Base-by-base conservation (phyloP, 2,888 invertebrate species). In the Ramazzottius varieornatus region DNA sequence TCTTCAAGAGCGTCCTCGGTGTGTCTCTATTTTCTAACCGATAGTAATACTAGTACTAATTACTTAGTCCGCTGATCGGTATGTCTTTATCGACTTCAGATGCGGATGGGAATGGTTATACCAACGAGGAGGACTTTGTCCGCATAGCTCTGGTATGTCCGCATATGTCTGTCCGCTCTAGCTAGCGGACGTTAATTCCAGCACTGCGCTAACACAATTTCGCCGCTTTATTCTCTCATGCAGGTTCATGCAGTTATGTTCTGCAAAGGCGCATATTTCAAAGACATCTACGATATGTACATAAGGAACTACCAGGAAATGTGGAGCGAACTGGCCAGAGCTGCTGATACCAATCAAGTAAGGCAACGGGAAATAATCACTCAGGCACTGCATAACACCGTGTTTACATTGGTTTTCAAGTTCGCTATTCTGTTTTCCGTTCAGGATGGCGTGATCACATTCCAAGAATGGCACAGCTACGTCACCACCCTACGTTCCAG, bases 1-100 rank as follows among this genome's bases (percentile, higher is more conserved):
- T 54, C 54, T 54, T 16, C 29, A 54, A 54, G 54, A 54, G 24
- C 54, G 54, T 54, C 54, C 54, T 54, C 13, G 54, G 54, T 54
- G 20, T 40, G 20, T 13, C 20, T 20, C 8, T 40, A 40, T 40
- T 13, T 20, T n/a, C n/a, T n/a, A n/a, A n/a, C n/a, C n/a, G n/a
- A n/a, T n/a, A n/a, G n/a, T n/a, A n/a, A n/a, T n/a, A n/a, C n/a
- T n/a, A n/a, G n/a, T n/a, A n/a, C n/a, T n/a, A n/a, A n/a, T n/a
- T n/a, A n/a, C n/a, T n/a, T n/a, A n/a, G n/a, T n/a, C n/a, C n/a
- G n/a, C n/a, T n/a, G n/a, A n/a, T n/a, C n/a, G 8, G 40, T 13
- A 40, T 54, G 54, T 4, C 24, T 29, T 16, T 29, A 8, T 13
- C 29, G 29, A 16, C 29, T 54, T 16, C 54, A 54, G 54, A 54